These are phyloP conservation scores for Epinephelus lanceolatus DNA, from an alignment of 2,113 vertebrate species.

Conservation along the genomic window DNA sequence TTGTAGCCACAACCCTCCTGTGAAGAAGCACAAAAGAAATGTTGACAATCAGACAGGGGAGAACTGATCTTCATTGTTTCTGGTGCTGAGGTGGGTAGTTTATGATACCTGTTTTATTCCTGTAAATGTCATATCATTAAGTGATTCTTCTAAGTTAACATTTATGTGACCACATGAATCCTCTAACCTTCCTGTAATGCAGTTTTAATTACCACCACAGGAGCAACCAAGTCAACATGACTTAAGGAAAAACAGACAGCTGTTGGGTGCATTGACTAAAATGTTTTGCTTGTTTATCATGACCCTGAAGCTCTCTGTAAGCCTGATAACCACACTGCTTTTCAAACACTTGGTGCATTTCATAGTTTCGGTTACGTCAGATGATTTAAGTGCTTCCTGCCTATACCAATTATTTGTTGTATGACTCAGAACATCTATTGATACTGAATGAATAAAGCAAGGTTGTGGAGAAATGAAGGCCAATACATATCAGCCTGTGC, in stretches of 20 bases:
- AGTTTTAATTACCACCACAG: conserved; percentile 10
- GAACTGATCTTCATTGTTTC: conserved; percentile 61
- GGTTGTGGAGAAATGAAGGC: conserved; percentile 34
- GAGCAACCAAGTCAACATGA: conserved; percentile 24
- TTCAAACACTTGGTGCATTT: conserved; percentile 43
- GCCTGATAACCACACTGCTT: conserved; percentile 51
- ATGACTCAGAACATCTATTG: conserved; percentile 55
- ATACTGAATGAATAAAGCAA: conserved; percentile 64
- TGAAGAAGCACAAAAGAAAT: conserved; percentile 78
- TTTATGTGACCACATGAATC: conserved; percentile 27
- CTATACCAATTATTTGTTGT: conserved; percentile 48
- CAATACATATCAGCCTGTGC: conserved; percentile 26
- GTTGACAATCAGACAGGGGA: conserved; percentile 73
- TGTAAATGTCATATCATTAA: conserved; percentile 68
- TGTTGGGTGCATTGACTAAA: conserved; percentile 30
- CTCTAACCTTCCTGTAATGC: conserved; percentile 22
- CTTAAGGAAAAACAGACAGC: conserved; percentile 20
- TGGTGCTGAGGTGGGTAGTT: conserved; percentile 53
- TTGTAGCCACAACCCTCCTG: conserved; percentile 55
- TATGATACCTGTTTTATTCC: conserved; percentile 35
- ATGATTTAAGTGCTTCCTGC: conserved; percentile 52
- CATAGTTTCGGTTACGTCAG: conserved; percentile 28
- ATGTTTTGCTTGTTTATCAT: conserved; percentile 29
- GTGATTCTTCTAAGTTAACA: conserved; percentile 29
- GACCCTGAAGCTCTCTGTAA: conserved; percentile 26